These are phyloP conservation scores for Drosophila paramelanica DNA, from an alignment of 2,888 invertebrate genomes.

Conservation along the genomic window DNA sequence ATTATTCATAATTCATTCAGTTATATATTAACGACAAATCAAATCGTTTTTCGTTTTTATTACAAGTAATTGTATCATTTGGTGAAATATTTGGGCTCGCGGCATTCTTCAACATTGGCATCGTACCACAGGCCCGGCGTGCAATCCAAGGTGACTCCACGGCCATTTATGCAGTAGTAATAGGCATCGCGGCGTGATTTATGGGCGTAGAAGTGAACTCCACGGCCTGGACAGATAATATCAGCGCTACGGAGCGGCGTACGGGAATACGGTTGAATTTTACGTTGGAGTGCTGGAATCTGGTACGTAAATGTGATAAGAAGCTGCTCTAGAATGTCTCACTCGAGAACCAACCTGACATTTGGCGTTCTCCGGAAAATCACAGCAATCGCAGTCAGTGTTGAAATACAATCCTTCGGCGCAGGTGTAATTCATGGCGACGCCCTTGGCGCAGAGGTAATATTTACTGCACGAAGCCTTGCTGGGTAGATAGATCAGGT, in stretches of 20 bases:
- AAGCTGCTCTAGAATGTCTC: background rate
- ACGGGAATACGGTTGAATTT: constrained; percentile 63
- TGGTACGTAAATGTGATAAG: constrained; percentile 19
- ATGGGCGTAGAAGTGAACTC: constrained; percentile 74
- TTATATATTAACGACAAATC: too few species aligned
- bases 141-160: constrained; percentile 79
- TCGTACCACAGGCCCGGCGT: constrained; percentile 82
- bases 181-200: constrained; percentile 66
- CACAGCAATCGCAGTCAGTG: constrained; percentile 72
- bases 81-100: constrained; percentile 64
- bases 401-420: constrained; percentile 74
- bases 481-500: constrained; percentile 74
- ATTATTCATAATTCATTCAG: too few species aligned
- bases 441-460: constrained; percentile 78
- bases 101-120: constrained; percentile 66
- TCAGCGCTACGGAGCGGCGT: constrained; percentile 65
- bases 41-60: background rate
- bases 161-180: constrained; percentile 80
- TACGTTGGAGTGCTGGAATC: constrained; percentile 63
- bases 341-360: constrained; percentile 68
- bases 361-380: constrained; percentile 61
- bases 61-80: background rate
- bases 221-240: constrained; percentile 71
- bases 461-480: constrained; percentile 74
- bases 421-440: constrained; percentile 58